A percentile compares a stretch with the other conserved stretches of the same genome.
Conservation (phyloP, 2,113 vertebrate genomes). For the Aspidoscelis tigris region DNA sequence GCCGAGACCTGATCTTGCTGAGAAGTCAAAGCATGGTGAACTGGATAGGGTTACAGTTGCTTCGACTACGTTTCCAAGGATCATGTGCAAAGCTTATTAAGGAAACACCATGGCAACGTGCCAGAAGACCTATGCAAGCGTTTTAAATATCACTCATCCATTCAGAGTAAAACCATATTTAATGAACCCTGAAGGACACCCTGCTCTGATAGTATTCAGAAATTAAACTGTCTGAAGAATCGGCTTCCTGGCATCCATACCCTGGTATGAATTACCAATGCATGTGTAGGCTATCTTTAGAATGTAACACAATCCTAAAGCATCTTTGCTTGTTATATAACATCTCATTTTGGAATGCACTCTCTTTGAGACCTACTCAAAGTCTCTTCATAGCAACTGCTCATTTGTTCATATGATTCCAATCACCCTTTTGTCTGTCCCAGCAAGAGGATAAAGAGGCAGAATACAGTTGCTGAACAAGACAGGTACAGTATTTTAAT, state of each 20-base stretch:
- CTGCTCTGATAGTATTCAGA: constrained; percentile 29
- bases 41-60: background rate
- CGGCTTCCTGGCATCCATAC: background rate
- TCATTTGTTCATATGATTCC: background rate
- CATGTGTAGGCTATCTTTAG: background rate
- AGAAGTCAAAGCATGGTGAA: constrained; percentile 6
- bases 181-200: background rate
- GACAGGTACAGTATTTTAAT: no score
- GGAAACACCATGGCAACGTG: background rate
- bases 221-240: background rate
- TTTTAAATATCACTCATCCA: background rate
- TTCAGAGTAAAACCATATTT: background rate
- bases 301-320: background rate
- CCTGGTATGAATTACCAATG: background rate
- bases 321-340: background rate
- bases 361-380: background rate
- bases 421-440: background rate
- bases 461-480: no score
- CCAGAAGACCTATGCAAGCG: background rate
- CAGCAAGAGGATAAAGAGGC: background rate
- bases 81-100: constrained; percentile 30
- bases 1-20: constrained; percentile 33
- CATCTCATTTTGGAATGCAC: background rate
- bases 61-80: constrained; percentile 30
- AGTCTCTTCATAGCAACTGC: background rate